Evolutionary conservation across 2,797 vertebrate species (phyloP), one percentile per base, ranked within the genome.

Genomic region (Synanceia verrucosa): DNA sequence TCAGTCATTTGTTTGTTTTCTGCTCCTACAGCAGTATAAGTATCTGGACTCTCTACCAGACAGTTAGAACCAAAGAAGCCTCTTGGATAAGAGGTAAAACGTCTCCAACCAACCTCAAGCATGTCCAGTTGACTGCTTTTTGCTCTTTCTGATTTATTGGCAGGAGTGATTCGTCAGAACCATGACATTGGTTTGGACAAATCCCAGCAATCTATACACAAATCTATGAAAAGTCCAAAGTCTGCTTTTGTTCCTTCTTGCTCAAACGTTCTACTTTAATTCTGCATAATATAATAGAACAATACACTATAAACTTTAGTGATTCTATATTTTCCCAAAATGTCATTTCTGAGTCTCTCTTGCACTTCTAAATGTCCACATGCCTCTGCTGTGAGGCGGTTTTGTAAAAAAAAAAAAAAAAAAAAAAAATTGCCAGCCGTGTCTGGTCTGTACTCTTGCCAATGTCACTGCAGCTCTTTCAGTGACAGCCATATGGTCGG

Each of bases 401-500:
- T 62, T 66, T 73, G 43, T 43, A 34, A 60, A 73, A n/a, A n/a
- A n/a, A n/a, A n/a, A n/a, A n/a, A n/a, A n/a, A n/a, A n/a, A n/a
- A n/a, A n/a, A n/a, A n/a, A n/a, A n/a, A 65, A 73, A 46, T 55
- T 59, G 76, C 65, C 81, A 78, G 79, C 84, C 73, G 78, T 66
- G 64, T 74, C 56, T 76, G 28, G 37, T 80, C 73, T 84, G 76
- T 68, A 24, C 74, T 69, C 68, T 70, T 70, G 83, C 83, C 82
- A 81, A 51, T 58, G 56, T 81, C 65, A 73, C 21, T 53, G 66
- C 72, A 68, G 65, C 71, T 68, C 64, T 81, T 68, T 63, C 65
- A n/a, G 36, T 86, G 83, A 86, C 86, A 78, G 79, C 87, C 88
- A 89, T 88, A 86, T 91, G 89, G 86, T 64, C 65, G 26, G 24